Evolutionary conservation across 2,113 vertebrate genomes (phyloP).

Genomic region (Diadophis punctatus): DNA sequence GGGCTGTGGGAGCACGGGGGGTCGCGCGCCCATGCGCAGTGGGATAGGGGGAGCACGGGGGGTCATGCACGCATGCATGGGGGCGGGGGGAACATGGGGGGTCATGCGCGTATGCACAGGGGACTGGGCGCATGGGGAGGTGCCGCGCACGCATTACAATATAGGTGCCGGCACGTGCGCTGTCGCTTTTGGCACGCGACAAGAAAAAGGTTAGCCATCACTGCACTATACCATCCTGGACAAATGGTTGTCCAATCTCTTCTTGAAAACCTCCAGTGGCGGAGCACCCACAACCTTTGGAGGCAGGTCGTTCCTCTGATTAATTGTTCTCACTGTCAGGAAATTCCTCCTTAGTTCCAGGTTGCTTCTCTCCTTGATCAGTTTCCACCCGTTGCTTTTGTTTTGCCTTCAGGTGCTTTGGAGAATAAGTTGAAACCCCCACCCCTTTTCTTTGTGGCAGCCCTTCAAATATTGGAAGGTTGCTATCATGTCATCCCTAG

Average conservation of each 20-base stretch:
- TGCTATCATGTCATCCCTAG: neutral
- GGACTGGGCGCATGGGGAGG: fast-evolving
- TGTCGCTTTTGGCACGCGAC: too few relatives aligned
- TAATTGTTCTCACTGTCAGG: neutral
- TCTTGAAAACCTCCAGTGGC: neutral
- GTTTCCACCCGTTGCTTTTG: neutral
- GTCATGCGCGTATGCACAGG: too few relatives aligned
- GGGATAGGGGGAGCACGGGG: too few relatives aligned
- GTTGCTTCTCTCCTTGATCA: neutral
- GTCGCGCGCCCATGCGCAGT: too few relatives aligned
- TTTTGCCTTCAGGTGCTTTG: neutral
- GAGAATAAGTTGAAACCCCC: neutral
- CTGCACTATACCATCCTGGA: too few relatives aligned
- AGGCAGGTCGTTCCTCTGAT: neutral
- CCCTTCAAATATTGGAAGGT: neutral
- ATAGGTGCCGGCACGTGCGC: too few relatives aligned
- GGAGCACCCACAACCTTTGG: neutral
- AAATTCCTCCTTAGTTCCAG: neutral
- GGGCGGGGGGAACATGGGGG: too few relatives aligned
- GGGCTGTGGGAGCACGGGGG: too few relatives aligned
- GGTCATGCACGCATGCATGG: too few relatives aligned
- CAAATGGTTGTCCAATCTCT: neutral
- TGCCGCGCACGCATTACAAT: too few relatives aligned
- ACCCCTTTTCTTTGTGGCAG: neutral
- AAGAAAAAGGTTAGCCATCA: too few relatives aligned